phyloP scores from a whole-genome alignment of 2,888 invertebrate genomes.

The Corbicula japonica region DNA sequence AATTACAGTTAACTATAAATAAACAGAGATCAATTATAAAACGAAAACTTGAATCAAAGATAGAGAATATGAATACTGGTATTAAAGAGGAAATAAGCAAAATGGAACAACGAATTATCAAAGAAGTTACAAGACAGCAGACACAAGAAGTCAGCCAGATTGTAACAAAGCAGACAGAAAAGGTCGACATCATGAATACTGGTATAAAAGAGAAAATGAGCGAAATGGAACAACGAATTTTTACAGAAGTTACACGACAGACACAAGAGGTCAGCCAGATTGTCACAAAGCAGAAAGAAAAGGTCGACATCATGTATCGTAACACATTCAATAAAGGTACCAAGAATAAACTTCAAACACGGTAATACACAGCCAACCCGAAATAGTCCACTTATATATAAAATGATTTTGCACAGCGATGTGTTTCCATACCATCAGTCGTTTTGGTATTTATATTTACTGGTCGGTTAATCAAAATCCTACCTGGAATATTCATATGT shows the following conservation, averaged over 20 bases:
- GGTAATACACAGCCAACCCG: too few species aligned
- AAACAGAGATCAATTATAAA: not conserved
- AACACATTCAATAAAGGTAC: slow-evolving; percentile 15
- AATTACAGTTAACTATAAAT: not conserved
- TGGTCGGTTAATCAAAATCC: too few species aligned
- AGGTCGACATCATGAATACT: not conserved
- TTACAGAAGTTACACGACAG: too few species aligned
- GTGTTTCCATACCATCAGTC: too few species aligned
- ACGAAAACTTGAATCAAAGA: not conserved
- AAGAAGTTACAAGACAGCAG: not conserved
- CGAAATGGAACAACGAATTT: too few species aligned
- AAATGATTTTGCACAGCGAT: not conserved
- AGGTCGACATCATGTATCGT: not conserved
- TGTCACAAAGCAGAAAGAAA: not conserved
- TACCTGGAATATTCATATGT: too few species aligned
- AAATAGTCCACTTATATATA: too few species aligned
- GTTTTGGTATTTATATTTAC: too few species aligned
- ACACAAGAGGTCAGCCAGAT: slow-evolving; percentile 1
- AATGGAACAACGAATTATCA: not conserved
- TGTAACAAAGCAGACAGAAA: not conserved
- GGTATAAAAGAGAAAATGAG: too few species aligned
- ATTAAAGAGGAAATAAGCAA: not conserved
- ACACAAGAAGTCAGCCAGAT: slow-evolving; percentile 2
- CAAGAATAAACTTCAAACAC: too few species aligned
- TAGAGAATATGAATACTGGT: not conserved